A percentile compares a stretch with the other conserved stretches of the same genome.
phyloP scores from a whole-genome alignment of 2,797 vertebrate species.

The Pachyuromys duprasi region DNA sequence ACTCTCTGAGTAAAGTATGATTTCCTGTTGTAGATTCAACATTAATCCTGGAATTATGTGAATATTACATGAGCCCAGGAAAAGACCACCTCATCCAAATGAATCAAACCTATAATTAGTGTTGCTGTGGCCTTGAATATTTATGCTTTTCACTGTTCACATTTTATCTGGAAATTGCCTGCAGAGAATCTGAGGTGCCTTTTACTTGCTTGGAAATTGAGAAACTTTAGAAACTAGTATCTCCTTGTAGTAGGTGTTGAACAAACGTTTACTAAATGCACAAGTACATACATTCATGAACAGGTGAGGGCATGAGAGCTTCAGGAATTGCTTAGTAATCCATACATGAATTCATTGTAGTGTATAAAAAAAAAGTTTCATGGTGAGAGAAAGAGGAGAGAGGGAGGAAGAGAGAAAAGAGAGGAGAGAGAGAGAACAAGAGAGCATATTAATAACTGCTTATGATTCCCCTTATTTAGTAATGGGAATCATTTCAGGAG shows the following conservation, averaged over 20 bases:
- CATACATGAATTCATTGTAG: neutral
- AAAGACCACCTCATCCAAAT: conserved; percentile 1
- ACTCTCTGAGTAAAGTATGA: neutral
- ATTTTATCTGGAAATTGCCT: conserved; percentile 48
- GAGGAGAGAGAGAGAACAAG: neutral
- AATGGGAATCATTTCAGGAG: neutral
- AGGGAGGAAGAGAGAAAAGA: neutral
- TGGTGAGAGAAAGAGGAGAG: neutral
- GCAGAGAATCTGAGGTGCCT: neutral
- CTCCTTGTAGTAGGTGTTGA: neutral
- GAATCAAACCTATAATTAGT: conserved; percentile 27
- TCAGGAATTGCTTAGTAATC: neutral
- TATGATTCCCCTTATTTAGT: conserved; percentile 9
- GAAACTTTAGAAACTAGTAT: conserved; percentile 7
- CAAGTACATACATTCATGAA: neutral
- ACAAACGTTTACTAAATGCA: conserved; percentile 37
- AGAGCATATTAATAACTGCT: neutral
- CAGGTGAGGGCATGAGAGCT: neutral
- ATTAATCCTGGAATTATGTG: conserved; percentile 14
- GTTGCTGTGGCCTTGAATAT: neutral
- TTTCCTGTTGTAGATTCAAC: neutral
- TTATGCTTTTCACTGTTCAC: conserved; percentile 25
- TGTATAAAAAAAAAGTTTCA: neutral
- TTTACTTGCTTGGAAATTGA: conserved; percentile 29
- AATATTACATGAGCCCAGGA: neutral